These are phyloP conservation scores for Pemphredon lugubris DNA, from an alignment of 2,888 invertebrate genomes.

Conservation along the genomic window DNA sequence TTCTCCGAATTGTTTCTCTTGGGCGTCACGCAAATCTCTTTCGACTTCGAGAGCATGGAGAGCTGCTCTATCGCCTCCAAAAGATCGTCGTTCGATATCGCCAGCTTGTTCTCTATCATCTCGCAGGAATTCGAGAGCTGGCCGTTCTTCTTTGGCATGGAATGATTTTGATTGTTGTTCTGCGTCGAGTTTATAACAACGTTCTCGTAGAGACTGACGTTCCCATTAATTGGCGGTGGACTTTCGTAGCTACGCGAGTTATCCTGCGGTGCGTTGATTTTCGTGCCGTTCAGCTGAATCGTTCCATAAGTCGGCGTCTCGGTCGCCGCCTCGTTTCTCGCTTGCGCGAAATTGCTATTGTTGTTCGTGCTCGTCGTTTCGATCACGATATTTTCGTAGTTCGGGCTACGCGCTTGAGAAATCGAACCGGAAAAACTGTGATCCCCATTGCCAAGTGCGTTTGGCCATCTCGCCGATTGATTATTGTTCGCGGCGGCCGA, in stretches of 20 bases:
- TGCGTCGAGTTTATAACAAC: constrained; percentile 51
- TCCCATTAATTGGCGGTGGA: constrained; percentile 60
- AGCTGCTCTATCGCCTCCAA: constrained; percentile 80
- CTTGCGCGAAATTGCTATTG: constrained; percentile 7
- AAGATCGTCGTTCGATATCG: constrained; percentile 81
- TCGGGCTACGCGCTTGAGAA: constrained; percentile 68
- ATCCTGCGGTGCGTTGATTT: constrained; percentile 57
- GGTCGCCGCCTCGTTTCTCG: constrained; percentile 35
- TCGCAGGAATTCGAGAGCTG: constrained; percentile 73
- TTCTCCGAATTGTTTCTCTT: constrained; percentile 75
- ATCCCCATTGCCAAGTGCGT: constrained; percentile 57
- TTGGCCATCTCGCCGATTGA: constrained; percentile 68
- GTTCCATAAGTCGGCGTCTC: constrained; percentile 67
- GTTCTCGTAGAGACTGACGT: constrained; percentile 75
- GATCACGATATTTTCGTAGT: constrained; percentile 73
- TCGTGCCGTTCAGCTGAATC: constrained; percentile 69
- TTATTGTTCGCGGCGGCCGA: constrained; percentile 72
- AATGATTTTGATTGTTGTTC: constrained; percentile 64
- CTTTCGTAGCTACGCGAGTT: constrained; percentile 66
- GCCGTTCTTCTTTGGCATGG: constrained; percentile 68
- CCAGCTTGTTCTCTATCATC: constrained; percentile 81
- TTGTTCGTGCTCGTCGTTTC: constrained; percentile 48
- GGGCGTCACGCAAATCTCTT: constrained; percentile 70
- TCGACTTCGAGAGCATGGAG: constrained; percentile 78
- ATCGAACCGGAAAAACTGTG: constrained; percentile 64